phyloP scores from a whole-genome alignment of 2,797 vertebrate genomes.

The Acipenser oxyrinchus region DNA sequence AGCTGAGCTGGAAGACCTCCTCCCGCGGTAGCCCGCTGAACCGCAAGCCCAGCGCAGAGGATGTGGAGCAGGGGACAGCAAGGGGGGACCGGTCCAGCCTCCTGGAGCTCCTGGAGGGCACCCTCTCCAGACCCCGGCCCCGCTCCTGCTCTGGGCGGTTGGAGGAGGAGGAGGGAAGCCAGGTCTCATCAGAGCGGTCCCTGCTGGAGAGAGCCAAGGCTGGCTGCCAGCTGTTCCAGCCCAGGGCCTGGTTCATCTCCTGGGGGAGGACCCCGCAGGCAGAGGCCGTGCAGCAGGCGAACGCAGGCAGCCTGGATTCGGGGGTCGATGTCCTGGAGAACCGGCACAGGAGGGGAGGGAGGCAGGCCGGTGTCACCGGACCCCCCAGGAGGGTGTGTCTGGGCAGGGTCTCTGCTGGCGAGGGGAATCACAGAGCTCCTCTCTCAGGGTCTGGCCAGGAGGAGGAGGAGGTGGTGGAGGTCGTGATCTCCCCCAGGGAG shows the following conservation, averaged over 20 bases:
- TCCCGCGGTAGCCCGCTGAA: background rate
- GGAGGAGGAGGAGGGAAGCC: background rate
- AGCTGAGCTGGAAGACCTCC: constrained; percentile 6
- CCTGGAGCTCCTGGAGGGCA: constrained; percentile 8
- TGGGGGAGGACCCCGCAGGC: constrained; percentile 13
- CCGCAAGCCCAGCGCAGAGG: background rate
- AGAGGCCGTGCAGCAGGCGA: constrained; percentile 13
- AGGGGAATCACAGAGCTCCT: background rate
- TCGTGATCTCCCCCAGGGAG: constrained; percentile 20
- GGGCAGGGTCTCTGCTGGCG: background rate
- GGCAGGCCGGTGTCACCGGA: background rate
- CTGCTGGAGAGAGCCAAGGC: constrained; percentile 13
- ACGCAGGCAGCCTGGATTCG: constrained; percentile 24
- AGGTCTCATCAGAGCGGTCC: constrained; percentile 6
- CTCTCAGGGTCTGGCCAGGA: background rate
- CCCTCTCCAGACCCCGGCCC: constrained; percentile 1
- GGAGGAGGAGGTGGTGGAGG: background rate
- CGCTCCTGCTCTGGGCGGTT: background rate
- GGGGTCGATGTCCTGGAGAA: constrained; percentile 23
- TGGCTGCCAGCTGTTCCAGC: constrained; percentile 10
- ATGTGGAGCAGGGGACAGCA: background rate
- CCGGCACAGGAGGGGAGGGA: background rate
- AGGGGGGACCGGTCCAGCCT: constrained; percentile 4
- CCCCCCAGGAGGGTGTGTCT: background rate
- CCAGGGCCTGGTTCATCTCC: constrained; percentile 23